Percentiles rank a stretch among this genome's conserved stretches.
Evolutionary conservation across 1,140 invertebrate genomes (phyloP).

Genomic region (Drusus annulatus): DNA sequence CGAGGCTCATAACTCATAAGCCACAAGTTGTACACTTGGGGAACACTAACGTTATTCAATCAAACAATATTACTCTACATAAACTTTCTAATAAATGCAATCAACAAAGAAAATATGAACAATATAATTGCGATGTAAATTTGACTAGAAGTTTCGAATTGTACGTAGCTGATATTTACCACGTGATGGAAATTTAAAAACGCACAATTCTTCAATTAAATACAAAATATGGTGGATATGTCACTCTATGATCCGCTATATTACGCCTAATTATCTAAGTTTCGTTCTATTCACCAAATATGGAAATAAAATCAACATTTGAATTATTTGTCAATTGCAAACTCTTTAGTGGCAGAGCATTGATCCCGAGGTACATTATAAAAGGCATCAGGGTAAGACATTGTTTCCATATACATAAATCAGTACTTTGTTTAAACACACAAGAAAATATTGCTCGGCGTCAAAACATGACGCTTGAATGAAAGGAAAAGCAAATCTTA

Average conservation of each 20-base stretch:
- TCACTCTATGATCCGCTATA: constrained; percentile 1
- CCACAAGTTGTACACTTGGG: no score
- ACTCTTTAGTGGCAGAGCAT: constrained; percentile 10
- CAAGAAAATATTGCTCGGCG: constrained; percentile 21
- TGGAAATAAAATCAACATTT: constrained; percentile 29
- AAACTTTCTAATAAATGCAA: constrained; percentile 17
- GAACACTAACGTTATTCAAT: not conserved
- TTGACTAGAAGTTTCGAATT: constrained; percentile 30
- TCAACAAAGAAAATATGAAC: constrained; percentile 7
- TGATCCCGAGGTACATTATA: constrained; percentile 41
- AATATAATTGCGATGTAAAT: constrained; percentile 18
- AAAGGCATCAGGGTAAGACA: constrained; percentile 38
- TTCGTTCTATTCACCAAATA: constrained; percentile 1
- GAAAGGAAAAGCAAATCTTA: not conserved
- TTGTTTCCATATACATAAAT: constrained; percentile 34
- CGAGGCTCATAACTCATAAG: no score
- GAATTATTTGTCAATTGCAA: constrained; percentile 43
- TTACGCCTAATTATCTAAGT: constrained; percentile 22
- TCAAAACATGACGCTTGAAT: not conserved
- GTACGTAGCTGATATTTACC: not conserved
- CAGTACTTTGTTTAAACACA: constrained; percentile 32
- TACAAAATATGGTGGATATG: constrained; percentile 6
- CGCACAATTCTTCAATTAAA: not conserved
- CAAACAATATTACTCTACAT: not conserved
- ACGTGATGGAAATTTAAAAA: not conserved